Evolutionary conservation across 1,140 invertebrate species (phyloP).

Genomic region (Nasonia vitripennis): DNA sequence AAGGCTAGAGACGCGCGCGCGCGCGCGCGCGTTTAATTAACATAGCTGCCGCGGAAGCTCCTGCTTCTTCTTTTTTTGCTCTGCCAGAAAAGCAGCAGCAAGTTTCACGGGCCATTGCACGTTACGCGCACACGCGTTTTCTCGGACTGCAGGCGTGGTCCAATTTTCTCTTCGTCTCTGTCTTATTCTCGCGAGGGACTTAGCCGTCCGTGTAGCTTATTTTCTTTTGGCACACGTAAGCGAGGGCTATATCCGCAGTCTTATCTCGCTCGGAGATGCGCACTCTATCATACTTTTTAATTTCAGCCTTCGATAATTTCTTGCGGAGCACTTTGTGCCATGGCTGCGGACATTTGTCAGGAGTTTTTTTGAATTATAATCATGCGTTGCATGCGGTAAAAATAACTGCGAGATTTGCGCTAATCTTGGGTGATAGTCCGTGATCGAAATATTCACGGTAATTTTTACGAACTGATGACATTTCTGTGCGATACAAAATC

Average conservation of each 20-base stretch:
- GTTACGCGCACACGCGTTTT: slow-evolving; percentile 38
- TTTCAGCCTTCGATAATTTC: neutral
- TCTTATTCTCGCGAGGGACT: slow-evolving; percentile 8
- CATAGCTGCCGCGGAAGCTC: slow-evolving; percentile 62
- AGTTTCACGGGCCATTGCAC: slow-evolving; percentile 63
- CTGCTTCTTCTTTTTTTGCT: slow-evolving; percentile 52
- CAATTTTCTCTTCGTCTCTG: slow-evolving; percentile 26
- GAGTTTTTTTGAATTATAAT: too few species aligned
- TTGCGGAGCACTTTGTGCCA: too few species aligned
- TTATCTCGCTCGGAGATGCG: neutral
- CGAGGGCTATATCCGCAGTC: neutral
- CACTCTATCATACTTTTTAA: neutral
- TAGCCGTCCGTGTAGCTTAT: neutral
- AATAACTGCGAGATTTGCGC: too few species aligned
- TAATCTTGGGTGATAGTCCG: too few species aligned
- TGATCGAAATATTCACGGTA: too few species aligned
- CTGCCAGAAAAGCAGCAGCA: slow-evolving; percentile 51
- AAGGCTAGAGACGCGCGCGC: slow-evolving; percentile 56
- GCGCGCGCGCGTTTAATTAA: slow-evolving; percentile 62
- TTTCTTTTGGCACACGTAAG: neutral
- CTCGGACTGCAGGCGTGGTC: slow-evolving; percentile 47
- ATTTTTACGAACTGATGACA: too few species aligned
- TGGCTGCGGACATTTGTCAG: too few species aligned
- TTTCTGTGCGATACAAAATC: too few species aligned
- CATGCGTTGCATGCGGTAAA: too few species aligned